A percentile compares a stretch with the other conserved stretches of the same genome.
Conservation (phyloP, 2,113 vertebrate genomes). For the Corapipo altera region DNA sequence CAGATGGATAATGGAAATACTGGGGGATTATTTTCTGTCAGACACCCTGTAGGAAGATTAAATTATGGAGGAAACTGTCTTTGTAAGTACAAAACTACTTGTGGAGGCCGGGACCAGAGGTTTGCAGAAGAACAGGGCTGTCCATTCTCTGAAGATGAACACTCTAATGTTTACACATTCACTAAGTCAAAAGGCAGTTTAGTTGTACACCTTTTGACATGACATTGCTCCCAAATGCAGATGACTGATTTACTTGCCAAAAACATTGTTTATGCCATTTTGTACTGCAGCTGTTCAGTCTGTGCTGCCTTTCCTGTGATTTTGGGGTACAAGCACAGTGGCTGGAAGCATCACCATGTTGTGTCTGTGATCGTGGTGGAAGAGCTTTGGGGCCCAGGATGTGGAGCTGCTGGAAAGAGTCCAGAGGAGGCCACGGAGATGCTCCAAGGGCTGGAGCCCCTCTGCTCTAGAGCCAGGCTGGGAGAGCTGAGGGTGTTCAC, state of each 20-base stretch:
- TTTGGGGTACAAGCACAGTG: not conserved
- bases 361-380: not conserved
- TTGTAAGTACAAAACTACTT: not conserved
- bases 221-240: too few relatives aligned
- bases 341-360: not conserved
- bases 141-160: not conserved
- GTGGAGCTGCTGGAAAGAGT: not conserved
- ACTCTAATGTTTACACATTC: not conserved
- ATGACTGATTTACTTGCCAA: not conserved
- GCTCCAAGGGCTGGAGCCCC: not conserved
- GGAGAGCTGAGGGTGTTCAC: not conserved
- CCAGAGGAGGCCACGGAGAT: not conserved
- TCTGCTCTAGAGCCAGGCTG: not conserved
- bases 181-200: not conserved
- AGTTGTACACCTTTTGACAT: fast-evolving
- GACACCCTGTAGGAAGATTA: not conserved
- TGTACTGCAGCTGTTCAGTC: not conserved
- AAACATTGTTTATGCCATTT: not conserved
- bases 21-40: not conserved
- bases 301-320: not conserved
- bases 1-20: not conserved
- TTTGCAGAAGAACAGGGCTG: not conserved
- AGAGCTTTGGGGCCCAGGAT: not conserved
- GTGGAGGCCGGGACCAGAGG: not conserved
- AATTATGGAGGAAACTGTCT: not conserved